Percentiles rank a stretch among this genome's conserved stretches.
These are phyloP conservation scores for Streblospio benedicti DNA, from an alignment of 1,140 invertebrate genomes.

Conservation along the genomic window DNA sequence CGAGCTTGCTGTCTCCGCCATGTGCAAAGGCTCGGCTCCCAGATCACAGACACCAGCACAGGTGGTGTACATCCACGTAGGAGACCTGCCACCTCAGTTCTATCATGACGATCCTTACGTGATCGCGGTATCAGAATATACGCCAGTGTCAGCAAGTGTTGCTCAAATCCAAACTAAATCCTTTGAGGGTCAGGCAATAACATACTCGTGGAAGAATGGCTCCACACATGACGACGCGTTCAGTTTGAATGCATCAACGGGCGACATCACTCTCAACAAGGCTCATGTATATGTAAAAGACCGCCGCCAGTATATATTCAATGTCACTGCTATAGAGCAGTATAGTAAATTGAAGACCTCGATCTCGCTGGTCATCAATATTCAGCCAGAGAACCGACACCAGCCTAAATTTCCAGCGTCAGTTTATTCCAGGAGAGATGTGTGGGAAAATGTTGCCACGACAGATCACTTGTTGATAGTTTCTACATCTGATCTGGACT, in stretches of 20 bases:
- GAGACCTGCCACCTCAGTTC: background rate
- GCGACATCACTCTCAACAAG: background rate
- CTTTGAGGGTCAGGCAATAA: conserved; percentile 7
- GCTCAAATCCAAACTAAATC: conserved; percentile 4
- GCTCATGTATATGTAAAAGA: conserved; percentile 2
- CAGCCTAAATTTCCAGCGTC: background rate
- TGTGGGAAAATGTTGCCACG: background rate
- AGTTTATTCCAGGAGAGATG: background rate
- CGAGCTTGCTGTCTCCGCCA: conserved; percentile 3
- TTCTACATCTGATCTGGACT: background rate
- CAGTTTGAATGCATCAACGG: background rate
- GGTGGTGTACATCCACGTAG: background rate
- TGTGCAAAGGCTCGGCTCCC: background rate
- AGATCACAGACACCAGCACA: background rate
- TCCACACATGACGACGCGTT: background rate
- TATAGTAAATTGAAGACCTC: background rate
- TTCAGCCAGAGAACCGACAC: background rate
- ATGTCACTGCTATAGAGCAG: background rate
- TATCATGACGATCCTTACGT: background rate
- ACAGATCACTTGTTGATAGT: background rate
- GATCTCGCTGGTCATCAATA: background rate
- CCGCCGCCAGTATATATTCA: conserved; percentile 8
- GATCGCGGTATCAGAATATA: background rate
- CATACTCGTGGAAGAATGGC: background rate
- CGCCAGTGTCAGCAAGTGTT: background rate